phyloP scores from a whole-genome alignment of 1,140 invertebrate genomes.

The Papilio glaucus region DNA sequence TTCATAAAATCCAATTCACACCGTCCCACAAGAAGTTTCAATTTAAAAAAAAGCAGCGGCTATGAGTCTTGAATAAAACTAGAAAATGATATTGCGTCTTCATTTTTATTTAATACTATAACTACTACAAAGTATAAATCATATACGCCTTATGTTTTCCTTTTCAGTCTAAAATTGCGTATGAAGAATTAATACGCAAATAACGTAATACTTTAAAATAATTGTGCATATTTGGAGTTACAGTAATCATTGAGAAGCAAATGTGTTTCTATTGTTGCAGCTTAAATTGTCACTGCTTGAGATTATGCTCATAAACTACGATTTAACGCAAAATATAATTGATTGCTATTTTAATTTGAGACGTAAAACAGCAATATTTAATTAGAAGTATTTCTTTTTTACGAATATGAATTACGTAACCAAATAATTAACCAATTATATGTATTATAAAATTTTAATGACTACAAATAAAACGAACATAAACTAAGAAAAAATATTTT shows the following conservation, averaged over 20 bases:
- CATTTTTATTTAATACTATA: not conserved
- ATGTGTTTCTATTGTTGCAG: not conserved
- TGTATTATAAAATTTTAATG: too few species aligned
- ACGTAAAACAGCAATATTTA: not conserved
- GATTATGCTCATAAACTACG: not conserved
- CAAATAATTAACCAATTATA: too few species aligned
- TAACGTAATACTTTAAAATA: not conserved
- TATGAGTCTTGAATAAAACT: not conserved
- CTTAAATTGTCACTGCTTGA: not conserved
- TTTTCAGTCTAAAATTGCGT: not conserved
- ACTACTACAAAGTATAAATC: too few species aligned
- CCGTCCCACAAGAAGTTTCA: too few species aligned
- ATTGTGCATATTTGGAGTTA: not conserved
- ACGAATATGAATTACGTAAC: too few species aligned
- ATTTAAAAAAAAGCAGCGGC: not conserved
- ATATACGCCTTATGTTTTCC: too few species aligned
- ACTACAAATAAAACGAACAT: not conserved
- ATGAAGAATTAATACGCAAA: not conserved
- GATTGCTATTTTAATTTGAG: not conserved
- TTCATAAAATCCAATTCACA: too few species aligned
- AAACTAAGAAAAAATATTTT: slow-evolving; percentile 38
- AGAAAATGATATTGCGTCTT: not conserved
- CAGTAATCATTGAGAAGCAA: not conserved
- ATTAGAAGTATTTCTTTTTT: not conserved
- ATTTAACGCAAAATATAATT: not conserved